Conservation (phyloP, 2,888 invertebrate genomes). For the Eupithecia centaureata region DNA sequence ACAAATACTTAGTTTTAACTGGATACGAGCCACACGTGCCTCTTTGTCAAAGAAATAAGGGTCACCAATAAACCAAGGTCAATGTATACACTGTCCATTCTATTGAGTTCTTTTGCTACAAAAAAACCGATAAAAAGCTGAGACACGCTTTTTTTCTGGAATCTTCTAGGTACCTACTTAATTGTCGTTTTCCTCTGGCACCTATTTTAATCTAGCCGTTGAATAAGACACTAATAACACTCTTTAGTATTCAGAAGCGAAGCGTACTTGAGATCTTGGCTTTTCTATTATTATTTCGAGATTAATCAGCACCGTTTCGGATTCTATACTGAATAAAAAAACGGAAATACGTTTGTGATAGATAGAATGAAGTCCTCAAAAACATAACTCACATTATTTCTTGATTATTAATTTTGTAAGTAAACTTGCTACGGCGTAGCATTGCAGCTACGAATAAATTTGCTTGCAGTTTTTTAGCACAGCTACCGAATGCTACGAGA, state of each 20-base stretch:
- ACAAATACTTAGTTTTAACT: too few species aligned
- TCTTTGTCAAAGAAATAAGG: background rate
- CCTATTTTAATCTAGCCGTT: background rate
- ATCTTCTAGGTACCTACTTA: too few species aligned
- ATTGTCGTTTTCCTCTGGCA: background rate
- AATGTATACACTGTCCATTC: too few species aligned
- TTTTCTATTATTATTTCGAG: background rate
- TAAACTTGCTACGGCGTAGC: background rate
- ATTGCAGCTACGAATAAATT: background rate
- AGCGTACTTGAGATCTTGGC: background rate
- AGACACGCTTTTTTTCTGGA: background rate
- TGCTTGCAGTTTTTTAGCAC: background rate
- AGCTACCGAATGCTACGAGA: background rate
- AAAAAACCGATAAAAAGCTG: background rate
- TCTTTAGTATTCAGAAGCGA: background rate
- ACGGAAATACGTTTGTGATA: background rate
- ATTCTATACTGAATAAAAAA: background rate
- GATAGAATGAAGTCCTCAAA: background rate
- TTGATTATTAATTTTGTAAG: background rate
- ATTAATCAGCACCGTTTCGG: background rate
- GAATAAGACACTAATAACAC: background rate
- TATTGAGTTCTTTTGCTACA: background rate
- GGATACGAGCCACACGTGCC: too few species aligned
- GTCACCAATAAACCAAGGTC: background rate
- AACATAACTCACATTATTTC: background rate